These are phyloP conservation scores for Aspiorhynchus laticeps DNA, from an alignment of 2,113 vertebrate genomes.

Conservation along the genomic window DNA sequence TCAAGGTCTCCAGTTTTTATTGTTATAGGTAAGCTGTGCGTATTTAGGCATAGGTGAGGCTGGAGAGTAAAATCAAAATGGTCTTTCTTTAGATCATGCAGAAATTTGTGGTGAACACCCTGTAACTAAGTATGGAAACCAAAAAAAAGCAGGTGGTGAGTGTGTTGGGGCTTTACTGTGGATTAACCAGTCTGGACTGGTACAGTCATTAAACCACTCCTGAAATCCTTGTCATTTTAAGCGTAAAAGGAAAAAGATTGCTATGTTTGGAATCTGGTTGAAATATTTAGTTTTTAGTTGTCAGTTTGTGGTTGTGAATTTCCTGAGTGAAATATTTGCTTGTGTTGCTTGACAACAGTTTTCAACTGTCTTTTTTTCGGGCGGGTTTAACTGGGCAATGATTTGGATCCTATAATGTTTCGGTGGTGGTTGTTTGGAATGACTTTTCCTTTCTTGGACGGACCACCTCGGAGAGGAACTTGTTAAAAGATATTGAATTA, in stretches of 20 bases:
- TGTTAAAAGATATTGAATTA: conserved; percentile 44
- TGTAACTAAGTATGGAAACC: conserved; percentile 58
- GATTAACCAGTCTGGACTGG: conserved; percentile 68
- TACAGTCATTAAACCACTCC: conserved; percentile 62
- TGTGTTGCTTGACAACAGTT: conserved; percentile 36
- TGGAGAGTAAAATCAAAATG: conserved; percentile 64
- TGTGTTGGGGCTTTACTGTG: conserved; percentile 60
- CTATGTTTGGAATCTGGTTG: conserved; percentile 5
- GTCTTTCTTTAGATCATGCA: conserved; percentile 54
- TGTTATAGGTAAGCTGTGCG: neutral
- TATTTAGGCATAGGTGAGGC: conserved; percentile 7
- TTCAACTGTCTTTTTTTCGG: conserved; percentile 22
- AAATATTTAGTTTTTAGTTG: conserved; percentile 16
- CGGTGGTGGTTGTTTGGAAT: conserved; percentile 37
- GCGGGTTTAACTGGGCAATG: conserved; percentile 11
- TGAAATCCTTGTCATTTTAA: conserved; percentile 9
- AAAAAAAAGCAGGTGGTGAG: conserved; percentile 68
- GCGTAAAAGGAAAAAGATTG: neutral
- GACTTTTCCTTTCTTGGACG: conserved; percentile 8
- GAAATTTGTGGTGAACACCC: conserved; percentile 62
- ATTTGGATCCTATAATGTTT: conserved; percentile 34
- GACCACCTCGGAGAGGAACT: conserved; percentile 40
- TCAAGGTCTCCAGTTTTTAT: neutral
- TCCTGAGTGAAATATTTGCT: conserved; percentile 20
- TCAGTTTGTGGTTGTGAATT: conserved; percentile 11